Evolutionary conservation across 2,888 invertebrate genomes (phyloP).

Genomic region (Drosophila kanekoi): DNA sequence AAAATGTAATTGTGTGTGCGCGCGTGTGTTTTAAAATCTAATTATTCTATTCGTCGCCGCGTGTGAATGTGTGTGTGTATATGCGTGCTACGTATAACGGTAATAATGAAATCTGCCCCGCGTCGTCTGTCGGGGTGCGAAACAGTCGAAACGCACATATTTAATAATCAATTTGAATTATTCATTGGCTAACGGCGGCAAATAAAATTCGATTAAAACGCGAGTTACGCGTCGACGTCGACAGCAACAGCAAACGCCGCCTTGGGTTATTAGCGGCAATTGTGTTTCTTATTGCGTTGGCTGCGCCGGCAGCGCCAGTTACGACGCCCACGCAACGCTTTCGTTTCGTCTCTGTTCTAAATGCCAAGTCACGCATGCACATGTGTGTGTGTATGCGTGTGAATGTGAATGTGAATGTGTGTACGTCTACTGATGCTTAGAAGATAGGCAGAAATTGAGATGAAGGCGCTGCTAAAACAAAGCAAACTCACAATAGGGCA

Average conservation of each 20-base stretch:
- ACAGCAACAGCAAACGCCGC: conserved; percentile 49
- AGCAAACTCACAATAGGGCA: conserved; percentile 47
- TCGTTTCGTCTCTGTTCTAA: conserved; percentile 37
- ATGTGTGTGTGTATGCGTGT: conserved; percentile 3
- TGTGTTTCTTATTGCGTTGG: conserved; percentile 74
- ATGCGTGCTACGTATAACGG: conserved; percentile 74
- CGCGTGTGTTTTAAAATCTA: conserved; percentile 26
- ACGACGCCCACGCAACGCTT: conserved; percentile 52
- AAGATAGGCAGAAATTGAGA: conserved; percentile 38
- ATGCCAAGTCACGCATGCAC: conserved; percentile 60
- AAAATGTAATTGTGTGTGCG: conserved; percentile 16
- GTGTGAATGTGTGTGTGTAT: conserved; percentile 35
- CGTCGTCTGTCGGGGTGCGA: conserved; percentile 20
- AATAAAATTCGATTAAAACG: conserved; percentile 80
- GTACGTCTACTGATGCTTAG: conserved; percentile 15
- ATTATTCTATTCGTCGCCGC: conserved; percentile 51
- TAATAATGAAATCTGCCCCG: conserved; percentile 62
- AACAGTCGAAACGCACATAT: conserved; percentile 42
- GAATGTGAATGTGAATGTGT: background rate
- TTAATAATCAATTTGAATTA: conserved; percentile 80
- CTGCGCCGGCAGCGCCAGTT: conserved; percentile 44
- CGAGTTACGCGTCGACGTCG: conserved; percentile 38
- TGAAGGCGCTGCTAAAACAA: conserved; percentile 43
- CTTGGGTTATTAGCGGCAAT: conserved; percentile 78
- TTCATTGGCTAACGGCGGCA: conserved; percentile 81